These are phyloP conservation scores for Sinocyclocheilus rhinocerous DNA, from an alignment of 2,113 vertebrate genomes.

Conservation along the genomic window DNA sequence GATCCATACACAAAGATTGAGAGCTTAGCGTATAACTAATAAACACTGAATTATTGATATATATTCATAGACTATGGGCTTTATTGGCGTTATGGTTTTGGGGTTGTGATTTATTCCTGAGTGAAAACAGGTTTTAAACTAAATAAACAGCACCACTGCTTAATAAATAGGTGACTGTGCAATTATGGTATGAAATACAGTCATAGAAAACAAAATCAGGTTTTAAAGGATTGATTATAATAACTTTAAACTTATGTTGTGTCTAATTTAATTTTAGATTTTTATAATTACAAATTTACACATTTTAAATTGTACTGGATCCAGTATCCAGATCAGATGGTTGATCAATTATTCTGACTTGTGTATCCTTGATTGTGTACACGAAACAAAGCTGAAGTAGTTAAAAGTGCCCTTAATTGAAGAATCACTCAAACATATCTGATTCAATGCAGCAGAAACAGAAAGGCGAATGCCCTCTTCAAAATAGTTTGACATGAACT, in stretches of 20 bases:
- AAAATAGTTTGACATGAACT: constrained; percentile 18
- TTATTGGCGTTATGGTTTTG: neutral
- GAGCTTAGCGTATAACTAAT: neutral
- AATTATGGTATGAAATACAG: neutral
- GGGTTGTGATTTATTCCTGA: neutral
- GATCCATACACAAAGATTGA: neutral
- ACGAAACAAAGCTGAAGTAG: neutral
- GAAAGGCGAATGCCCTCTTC: neutral
- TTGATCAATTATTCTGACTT: too few relatives aligned
- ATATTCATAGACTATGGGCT: neutral
- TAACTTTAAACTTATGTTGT: too few relatives aligned
- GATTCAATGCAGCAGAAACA: neutral
- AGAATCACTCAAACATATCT: neutral
- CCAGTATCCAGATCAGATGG: too few relatives aligned
- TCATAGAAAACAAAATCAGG: neutral
- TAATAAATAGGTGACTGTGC: neutral
- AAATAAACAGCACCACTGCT: neutral
- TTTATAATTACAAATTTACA: too few relatives aligned
- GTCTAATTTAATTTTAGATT: too few relatives aligned
- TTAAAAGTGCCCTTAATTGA: neutral
- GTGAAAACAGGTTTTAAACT: neutral
- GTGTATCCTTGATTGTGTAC: neutral
- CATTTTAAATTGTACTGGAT: too few relatives aligned
- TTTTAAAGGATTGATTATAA: too few relatives aligned
- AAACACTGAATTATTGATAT: neutral